Evolutionary conservation across 2,888 invertebrate genomes (phyloP).

Genomic region (Pristionchus arcanus): DNA sequence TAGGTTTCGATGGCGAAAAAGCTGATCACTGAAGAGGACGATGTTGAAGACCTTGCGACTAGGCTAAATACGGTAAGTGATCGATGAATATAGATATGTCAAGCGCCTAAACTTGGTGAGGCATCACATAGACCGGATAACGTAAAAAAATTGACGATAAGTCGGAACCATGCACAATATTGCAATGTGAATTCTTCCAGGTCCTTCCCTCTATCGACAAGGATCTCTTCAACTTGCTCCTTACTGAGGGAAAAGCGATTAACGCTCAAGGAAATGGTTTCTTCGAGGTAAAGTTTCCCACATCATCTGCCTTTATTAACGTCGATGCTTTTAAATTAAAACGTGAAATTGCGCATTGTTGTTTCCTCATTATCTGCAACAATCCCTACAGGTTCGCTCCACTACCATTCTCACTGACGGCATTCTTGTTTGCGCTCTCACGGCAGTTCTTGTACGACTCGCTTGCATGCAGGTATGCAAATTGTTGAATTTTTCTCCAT

Average conservation of each 20-base stretch:
- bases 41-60: conserved; percentile 35
- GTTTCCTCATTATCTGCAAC: too few relatives aligned
- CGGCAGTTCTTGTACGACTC: conserved; percentile 47
- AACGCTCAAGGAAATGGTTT: conserved; percentile 55
- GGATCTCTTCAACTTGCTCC: conserved; percentile 48
- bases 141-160: background rate
- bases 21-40: conserved; percentile 33
- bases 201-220: conserved; percentile 51
- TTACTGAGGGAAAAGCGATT: conserved; percentile 47
- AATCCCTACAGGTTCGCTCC: conserved; percentile 12
- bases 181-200: background rate
- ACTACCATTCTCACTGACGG: conserved; percentile 50
- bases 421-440: conserved; percentile 31
- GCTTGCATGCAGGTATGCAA: conserved; percentile 36
- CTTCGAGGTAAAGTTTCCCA: conserved; percentile 32
- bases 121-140: too few relatives aligned
- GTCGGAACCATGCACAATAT: too few relatives aligned
- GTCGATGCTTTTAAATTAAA: too few relatives aligned
- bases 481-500: background rate
- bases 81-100: background rate
- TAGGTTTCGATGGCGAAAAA: conserved; percentile 51
- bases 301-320: too few relatives aligned
- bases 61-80: conserved; percentile 18
- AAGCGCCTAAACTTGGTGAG: too few relatives aligned
- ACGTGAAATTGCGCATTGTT: too few relatives aligned